Base-by-base conservation (phyloP, 2,888 invertebrate species). In the Drosophila anomalata region DNA sequence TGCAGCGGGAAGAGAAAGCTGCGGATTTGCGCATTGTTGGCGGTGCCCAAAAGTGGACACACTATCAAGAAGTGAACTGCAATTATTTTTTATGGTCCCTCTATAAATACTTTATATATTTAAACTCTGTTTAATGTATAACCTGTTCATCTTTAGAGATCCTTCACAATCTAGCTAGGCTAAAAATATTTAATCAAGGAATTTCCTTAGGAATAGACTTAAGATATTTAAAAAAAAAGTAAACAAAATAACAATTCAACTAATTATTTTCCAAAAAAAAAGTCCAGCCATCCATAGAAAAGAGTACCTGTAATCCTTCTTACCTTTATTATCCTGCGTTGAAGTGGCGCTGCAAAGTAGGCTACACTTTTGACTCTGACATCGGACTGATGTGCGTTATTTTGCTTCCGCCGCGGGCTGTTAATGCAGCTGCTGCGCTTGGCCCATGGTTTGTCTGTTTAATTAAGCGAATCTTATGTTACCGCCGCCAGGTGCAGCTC, bases 11-110 rank as follows among this genome's bases (percentile, higher is more conserved):
- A 44, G 71, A 68, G 65, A 56, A 22, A 50, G 54, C 53, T 36
- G 75, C 79, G 87, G 85, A 85, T 76, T 77, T 87, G 76, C 82
- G 87, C 83, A 81, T 84, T 87, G 83, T 81, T 83, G 87, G 79
- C 70, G 57, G 75, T 76, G 76, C 63, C 85, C 82, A 65, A 87
- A 87, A 83, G 77, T 83, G 82, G 81, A 84, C 87, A 74, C 73
- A 51, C 44, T 14, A 69, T 73, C 44, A 12, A 4, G 22, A 44
- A 22, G 86, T 76, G 80, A 63, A 72, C 59, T 26, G 59, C n/a
- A 14, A 39, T 66, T 59, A 54, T 60, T 71, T 65, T 33, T 48
- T 31, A 65, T 63, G 62, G 56, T 70, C 42, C 11, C 42, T 42
- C 9, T 11, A 20, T 42, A 42, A 42, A 42, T 42, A 36, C n/a